Base-by-base conservation (phyloP, 2,797 vertebrate species). In the Anguilla megastoma region DNA sequence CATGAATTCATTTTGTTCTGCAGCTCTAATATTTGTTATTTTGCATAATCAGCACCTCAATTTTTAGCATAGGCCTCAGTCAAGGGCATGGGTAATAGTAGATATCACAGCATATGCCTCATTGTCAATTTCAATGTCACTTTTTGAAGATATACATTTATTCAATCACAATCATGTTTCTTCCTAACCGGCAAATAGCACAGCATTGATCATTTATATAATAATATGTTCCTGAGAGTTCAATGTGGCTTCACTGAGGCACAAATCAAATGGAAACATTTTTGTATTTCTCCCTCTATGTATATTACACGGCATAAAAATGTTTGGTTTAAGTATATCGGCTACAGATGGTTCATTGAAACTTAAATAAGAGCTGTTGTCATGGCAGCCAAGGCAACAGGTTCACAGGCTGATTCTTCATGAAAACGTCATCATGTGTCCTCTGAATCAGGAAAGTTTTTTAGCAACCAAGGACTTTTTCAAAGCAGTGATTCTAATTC, bases 401-500 rank as follows among this genome's bases (percentile, higher is more conserved):
- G 86, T 80, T 87, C 56, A 69, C 45, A 41, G 87, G 41, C 85
- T 27, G 41, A 52, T 24, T 71, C 24, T 3, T 50, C 9, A 27
- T 3, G 58, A 27, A 41, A 41, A 41, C 36, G 36, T 41, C 36
- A 41, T 41, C 36, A 41, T 41, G 87, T 58, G 60, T 48, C 54
- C 60, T 33, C 27, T 84, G 21, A 85, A 21, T 33, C 24, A n/a
- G 56, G 86, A 45, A 41, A 33, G 69, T 60, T 80, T 52, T 69
- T 56, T n/a, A 30, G 86, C 69, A 27, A 69, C 6, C 1, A 45
- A 48, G 27, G 24, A 21, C 18, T 16, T 54, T 82, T 74, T 56
- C n/a, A 63, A 74, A 86, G 71, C 54, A 86, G 9, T 24, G 14
- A 10, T 2, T 79, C 50, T 60, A 88, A 88, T 88, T 88, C 87